A percentile compares a stretch with the other conserved stretches of the same genome.
Evolutionary conservation across 2,888 invertebrate species (phyloP).

Genomic region (Tipula unca): DNA sequence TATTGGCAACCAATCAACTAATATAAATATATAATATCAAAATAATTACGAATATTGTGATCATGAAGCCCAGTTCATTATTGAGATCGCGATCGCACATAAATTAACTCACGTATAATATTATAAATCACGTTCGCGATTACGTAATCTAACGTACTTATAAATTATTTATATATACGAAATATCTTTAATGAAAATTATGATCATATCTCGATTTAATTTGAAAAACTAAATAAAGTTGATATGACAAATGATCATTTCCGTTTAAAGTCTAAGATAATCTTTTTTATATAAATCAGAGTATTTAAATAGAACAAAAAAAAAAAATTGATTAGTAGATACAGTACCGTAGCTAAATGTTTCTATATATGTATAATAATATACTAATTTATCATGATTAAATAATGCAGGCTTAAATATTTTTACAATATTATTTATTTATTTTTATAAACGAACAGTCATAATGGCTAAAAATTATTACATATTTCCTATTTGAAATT

Average conservation of each 20-base stretch:
- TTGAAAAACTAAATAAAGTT: neutral
- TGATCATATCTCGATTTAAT: neutral
- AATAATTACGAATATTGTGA: neutral
- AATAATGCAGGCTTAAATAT: neutral
- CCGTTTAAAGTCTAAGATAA: neutral
- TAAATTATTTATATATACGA: too few relatives aligned
- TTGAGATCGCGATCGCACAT: neutral
- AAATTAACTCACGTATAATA: too few relatives aligned
- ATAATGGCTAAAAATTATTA: neutral
- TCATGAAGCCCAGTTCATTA: neutral
- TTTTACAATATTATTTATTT: neutral
- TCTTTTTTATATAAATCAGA: neutral
- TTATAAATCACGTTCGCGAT: neutral
- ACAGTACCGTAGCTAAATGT: neutral
- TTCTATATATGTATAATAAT: neutral
- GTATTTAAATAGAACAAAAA: too few relatives aligned
- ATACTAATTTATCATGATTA: neutral
- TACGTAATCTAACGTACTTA: neutral
- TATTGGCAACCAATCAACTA: neutral
- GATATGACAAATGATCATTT: neutral
- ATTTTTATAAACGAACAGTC: neutral
- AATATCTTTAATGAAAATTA: too few relatives aligned
- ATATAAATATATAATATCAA: neutral
- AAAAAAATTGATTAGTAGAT: neutral
- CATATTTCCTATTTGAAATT: neutral